A percentile compares a stretch with the other conserved stretches of the same genome.
Conservation (phyloP, 2,888 invertebrate species). For the Leptopilina drosophilae region DNA sequence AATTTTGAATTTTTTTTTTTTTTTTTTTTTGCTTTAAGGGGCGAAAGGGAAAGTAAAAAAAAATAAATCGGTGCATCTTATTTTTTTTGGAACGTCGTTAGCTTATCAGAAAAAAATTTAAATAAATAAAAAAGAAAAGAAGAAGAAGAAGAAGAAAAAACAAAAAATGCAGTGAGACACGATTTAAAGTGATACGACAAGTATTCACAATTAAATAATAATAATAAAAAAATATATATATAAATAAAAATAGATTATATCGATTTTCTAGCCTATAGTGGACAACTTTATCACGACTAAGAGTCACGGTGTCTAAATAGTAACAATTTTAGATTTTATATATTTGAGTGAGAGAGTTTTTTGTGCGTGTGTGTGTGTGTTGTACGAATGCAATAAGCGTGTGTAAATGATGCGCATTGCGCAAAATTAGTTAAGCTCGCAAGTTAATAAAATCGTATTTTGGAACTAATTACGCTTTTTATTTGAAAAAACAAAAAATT, state of each 20-base stretch:
- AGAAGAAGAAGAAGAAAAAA: not conserved
- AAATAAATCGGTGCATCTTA: too few species aligned
- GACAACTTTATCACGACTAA: constrained; percentile 70
- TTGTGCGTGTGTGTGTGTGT: constrained; percentile 60
- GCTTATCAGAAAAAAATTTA: not conserved
- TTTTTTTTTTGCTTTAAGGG: too few species aligned
- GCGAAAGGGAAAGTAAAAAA: too few species aligned
- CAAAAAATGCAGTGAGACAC: constrained; percentile 43
- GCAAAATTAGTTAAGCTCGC: constrained; percentile 70
- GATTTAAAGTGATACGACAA: constrained; percentile 49
- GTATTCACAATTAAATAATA: constrained; percentile 13
- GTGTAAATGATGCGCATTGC: constrained; percentile 66
- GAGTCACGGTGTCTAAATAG: constrained; percentile 73
- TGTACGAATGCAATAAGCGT: constrained; percentile 56
- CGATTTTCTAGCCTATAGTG: constrained; percentile 53
- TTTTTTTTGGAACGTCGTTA: constrained; percentile 40
- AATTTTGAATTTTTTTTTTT: too few species aligned
- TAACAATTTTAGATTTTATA: constrained; percentile 75
- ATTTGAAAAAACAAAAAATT: not conserved
- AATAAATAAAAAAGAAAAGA: too few species aligned
- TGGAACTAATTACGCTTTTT: constrained; percentile 68
- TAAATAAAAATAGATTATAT: constrained; percentile 47
- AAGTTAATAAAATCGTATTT: constrained; percentile 76
- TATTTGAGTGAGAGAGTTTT: constrained; percentile 62
- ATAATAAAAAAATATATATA: constrained; percentile 42